These are phyloP conservation scores for Pollenia amentaria DNA, from an alignment of 2,888 invertebrate genomes.

Conservation along the genomic window DNA sequence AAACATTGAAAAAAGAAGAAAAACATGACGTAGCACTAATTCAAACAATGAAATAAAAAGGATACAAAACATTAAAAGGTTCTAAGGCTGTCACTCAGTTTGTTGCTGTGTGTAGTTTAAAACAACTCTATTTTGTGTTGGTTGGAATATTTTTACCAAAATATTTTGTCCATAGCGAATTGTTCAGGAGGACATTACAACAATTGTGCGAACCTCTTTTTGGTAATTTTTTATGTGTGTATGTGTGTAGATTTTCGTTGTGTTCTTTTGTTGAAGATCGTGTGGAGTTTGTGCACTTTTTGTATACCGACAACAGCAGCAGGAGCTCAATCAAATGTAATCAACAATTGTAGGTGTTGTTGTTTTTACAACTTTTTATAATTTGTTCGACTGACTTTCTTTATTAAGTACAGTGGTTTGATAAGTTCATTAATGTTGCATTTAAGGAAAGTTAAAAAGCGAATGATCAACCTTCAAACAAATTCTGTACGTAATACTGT, in stretches of 20 bases:
- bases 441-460: too few species aligned
- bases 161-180: slow-evolving; percentile 82
- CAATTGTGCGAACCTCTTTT: slow-evolving; percentile 3
- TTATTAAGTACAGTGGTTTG: slow-evolving; percentile 28
- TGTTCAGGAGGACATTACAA: slow-evolving; percentile 77
- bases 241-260: slow-evolving; percentile 45
- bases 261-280: slow-evolving; percentile 72
- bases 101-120: slow-evolving; percentile 12
- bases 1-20: slow-evolving; percentile 14
- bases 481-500: too few species aligned
- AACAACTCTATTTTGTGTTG: slow-evolving; percentile 64
- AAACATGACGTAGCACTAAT: slow-evolving; percentile 71
- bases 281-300: slow-evolving; percentile 79
- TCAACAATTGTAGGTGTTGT: slow-evolving; percentile 73
- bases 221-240: background rate
- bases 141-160: slow-evolving; percentile 76
- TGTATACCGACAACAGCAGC: slow-evolving; percentile 81
- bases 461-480: too few species aligned
- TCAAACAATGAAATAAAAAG: slow-evolving; percentile 64
- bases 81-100: slow-evolving; percentile 43
- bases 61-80: slow-evolving; percentile 29
- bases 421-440: background rate
- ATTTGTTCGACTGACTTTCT: background rate
- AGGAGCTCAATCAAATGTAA: slow-evolving; percentile 82
- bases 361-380: slow-evolving; percentile 63